phyloP scores from a whole-genome alignment of 2,888 invertebrate genomes.

The Erebia palarica region DNA sequence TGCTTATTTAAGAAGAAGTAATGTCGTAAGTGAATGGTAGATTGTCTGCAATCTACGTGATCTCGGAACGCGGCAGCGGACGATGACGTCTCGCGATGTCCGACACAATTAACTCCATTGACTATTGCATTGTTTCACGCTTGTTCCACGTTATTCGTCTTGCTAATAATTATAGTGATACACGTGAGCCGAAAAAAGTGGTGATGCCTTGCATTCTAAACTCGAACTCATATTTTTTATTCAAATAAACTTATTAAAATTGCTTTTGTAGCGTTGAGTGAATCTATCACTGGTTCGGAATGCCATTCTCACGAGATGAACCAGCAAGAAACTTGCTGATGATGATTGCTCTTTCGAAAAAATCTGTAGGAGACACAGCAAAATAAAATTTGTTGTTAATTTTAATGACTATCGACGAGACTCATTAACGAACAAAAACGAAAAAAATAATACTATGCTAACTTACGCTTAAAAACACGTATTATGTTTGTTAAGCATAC shows the following conservation, averaged over 20 bases:
- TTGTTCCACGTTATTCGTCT: conserved; percentile 51
- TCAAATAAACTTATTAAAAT: too few relatives aligned
- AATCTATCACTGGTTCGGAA: too few relatives aligned
- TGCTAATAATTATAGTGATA: conserved; percentile 49
- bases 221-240: neutral
- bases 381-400: too few relatives aligned
- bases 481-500: too few relatives aligned
- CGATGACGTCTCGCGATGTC: conserved; percentile 56
- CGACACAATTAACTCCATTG: conserved; percentile 69
- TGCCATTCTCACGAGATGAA: too few relatives aligned
- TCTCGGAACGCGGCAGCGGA: conserved; percentile 51
- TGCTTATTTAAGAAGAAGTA: conserved; percentile 3
- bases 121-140: conserved; percentile 48
- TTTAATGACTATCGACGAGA: neutral
- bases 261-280: too few relatives aligned
- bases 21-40: conserved; percentile 50
- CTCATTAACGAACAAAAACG: neutral
- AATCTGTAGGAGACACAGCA: too few relatives aligned
- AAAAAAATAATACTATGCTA: too few relatives aligned
- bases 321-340: too few relatives aligned
- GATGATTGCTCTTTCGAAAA: too few relatives aligned
- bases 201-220: neutral
- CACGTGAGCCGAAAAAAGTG: conserved; percentile 28
- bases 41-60: conserved; percentile 59
- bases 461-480: too few relatives aligned